Evolutionary conservation across 2,113 vertebrate genomes (phyloP), one percentile per base, ranked within the genome.

Genomic region (Nycticebus coucang): DNA sequence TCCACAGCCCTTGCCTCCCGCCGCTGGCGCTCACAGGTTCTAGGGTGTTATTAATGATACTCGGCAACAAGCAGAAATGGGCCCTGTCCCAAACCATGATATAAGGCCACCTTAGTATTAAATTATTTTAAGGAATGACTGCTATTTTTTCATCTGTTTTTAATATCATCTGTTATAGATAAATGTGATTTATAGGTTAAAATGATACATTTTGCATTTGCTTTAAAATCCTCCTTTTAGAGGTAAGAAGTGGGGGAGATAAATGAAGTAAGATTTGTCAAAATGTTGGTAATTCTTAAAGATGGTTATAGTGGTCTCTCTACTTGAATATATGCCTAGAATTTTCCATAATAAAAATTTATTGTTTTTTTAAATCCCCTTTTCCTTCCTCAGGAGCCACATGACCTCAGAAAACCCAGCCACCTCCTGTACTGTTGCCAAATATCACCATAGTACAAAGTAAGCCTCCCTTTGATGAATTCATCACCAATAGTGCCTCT

Each of bases 371-470:
- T 8, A 64, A 26, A 91, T 80, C 74, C 35, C 74, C n/a, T 57
- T 81, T 82, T 80, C 45, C 68, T 87, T 95, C 37, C 13, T 59
- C 64, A 93, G 68, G 84, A 84, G 45, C 45, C 45, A n/a, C 1
- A 33, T 22, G 37, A 35, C 80, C 55, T 94, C 59, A 41, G 57
- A 81, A 97, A 93, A 95, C 33, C 55, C 85, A 92, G 92, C 9
- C 11, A 24, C 64, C 57, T 81, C 69, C 84, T 26, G 9, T 4
- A 9, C 64, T 84, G 17, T 41, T n/a, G 26, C 57, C 53, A 69
- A 41, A 37, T 33, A 60, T 1, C 4, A 68, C 37, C 33, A 17
- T 6, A 55, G n/a, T 71, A 41, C 68, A 28, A 69, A 75, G 35
- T 28, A 55, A 41, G 59, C 33, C 37, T 80, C 35, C 41, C 77